Conservation (phyloP, 2,888 invertebrate genomes). For the Ophion slaviceki region DNA sequence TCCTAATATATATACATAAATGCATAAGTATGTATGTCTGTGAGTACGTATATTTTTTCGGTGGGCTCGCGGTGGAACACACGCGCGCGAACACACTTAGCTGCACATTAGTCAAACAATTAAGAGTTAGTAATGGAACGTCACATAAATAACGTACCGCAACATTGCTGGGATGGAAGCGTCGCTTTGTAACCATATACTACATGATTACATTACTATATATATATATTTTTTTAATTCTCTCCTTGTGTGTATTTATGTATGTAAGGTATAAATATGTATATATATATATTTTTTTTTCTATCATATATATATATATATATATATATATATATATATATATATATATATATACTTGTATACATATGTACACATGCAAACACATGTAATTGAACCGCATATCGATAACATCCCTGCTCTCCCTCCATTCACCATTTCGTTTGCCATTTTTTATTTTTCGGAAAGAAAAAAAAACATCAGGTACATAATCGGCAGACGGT, state of each 20-base stretch:
- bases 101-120: constrained; percentile 82
- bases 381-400: not conserved
- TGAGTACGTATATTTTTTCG: constrained; percentile 15
- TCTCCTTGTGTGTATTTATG: not conserved
- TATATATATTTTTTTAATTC: too few relatives aligned
- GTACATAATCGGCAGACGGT: too few relatives aligned
- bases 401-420: constrained; percentile 6
- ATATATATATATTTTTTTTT: too few relatives aligned
- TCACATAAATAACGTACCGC: constrained; percentile 79
- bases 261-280: constrained; percentile 2
- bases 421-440: not conserved
- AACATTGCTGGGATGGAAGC: constrained; percentile 63
- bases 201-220: constrained; percentile 32
- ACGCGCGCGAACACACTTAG: constrained; percentile 68
- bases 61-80: constrained; percentile 53
- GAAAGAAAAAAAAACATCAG: too few relatives aligned
- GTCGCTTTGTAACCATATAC: constrained; percentile 31
- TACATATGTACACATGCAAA: not conserved
- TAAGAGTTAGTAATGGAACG: constrained; percentile 82
- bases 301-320: constrained; percentile 1
- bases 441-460: too few relatives aligned
- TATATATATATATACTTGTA: not conserved
- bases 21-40: too few relatives aligned
- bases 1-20: not conserved
- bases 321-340: not conserved